phyloP scores from a whole-genome alignment of 1,140 invertebrate species.

The Drosophila mayri region DNA sequence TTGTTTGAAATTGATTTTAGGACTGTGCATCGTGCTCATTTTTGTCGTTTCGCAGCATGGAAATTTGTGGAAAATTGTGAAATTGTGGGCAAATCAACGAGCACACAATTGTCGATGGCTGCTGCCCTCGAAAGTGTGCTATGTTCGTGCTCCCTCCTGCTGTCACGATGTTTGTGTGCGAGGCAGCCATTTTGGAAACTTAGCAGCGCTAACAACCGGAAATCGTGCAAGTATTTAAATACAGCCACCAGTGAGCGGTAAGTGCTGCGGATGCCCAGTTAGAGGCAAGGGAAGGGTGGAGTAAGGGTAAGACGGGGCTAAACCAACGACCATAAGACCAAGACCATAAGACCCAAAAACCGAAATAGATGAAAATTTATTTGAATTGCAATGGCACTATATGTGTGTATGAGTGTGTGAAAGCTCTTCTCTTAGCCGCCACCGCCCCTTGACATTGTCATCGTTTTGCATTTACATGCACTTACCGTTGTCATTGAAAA shows the following conservation, averaged over 20 bases:
- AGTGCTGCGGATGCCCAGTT: conserved; percentile 53
- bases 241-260: conserved; percentile 59
- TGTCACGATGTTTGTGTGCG: conserved; percentile 21
- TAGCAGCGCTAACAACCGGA: conserved; percentile 77
- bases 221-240: conserved; percentile 82
- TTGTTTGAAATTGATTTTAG: conserved; percentile 13
- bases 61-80: conserved; percentile 25
- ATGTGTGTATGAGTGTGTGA: conserved; percentile 7
- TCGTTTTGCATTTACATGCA: conserved; percentile 78
- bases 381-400: conserved; percentile 51
- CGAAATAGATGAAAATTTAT: conserved; percentile 80
- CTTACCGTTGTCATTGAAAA: conserved; percentile 80
- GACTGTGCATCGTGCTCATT: conserved; percentile 6
- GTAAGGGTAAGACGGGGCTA: conserved; percentile 8
- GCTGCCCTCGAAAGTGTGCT: conserved; percentile 59
- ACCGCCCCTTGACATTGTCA: conserved; percentile 27
- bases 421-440: not conserved
- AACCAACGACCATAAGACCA: conserved; percentile 42
- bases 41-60: conserved; percentile 8
- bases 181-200: conserved; percentile 75
- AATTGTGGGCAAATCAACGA: conserved; percentile 27
- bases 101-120: conserved; percentile 36
- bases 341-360: conserved; percentile 77
- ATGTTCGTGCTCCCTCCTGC: conserved; percentile 26
- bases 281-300: not conserved